Evolutionary conservation across 2,797 vertebrate species (phyloP), one percentile per base, ranked within the genome.

Genomic region (Serranus cabrilla): DNA sequence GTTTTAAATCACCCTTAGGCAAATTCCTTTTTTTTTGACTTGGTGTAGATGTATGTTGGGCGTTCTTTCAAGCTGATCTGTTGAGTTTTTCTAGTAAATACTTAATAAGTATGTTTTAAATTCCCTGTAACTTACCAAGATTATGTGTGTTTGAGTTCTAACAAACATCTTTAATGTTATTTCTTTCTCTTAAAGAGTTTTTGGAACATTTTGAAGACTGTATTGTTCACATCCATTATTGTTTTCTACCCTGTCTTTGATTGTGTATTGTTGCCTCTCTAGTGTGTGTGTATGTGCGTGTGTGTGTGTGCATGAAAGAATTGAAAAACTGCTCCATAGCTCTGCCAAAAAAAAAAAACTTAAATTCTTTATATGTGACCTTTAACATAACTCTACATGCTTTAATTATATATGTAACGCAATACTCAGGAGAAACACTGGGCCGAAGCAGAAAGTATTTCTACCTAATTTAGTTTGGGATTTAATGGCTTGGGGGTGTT

Each of bases 391-490:
- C 14, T 25, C 43, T 7, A 6, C 9, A n/a, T 13, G 14, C 31
- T 31, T 46, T 17, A 46, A 46, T 23, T 12, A 50, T 12, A 3
- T 16, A 7, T 61, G 34, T 3, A 14, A 21, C 25, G 2, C 11
- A 43, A 43, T 23, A 25, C 42, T 10, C 11, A 46, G 16, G 56
- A 31, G 45, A 68, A 73, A 13, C n/a, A 1, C 23, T 21, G 8
- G 18, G 21, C 47, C 31, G 21, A 34, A 74, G 64, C 45, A 12
- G n/a, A 34, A 39, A 54, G 39, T 7, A 42, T 0, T 17, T 68
- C 34, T 71, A 8, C 13, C 6, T 25, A 7, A 12, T 76, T 72
- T 40, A 21, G 5, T 60, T 65, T 34, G 31, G 7, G 56, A 57
- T 20, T 9, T 2, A 12, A n/a, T 20, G 14, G 9, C 4, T 27